phyloP scores from a whole-genome alignment of 2,888 invertebrate species.

The Caenorhabditis imperialis region DNA sequence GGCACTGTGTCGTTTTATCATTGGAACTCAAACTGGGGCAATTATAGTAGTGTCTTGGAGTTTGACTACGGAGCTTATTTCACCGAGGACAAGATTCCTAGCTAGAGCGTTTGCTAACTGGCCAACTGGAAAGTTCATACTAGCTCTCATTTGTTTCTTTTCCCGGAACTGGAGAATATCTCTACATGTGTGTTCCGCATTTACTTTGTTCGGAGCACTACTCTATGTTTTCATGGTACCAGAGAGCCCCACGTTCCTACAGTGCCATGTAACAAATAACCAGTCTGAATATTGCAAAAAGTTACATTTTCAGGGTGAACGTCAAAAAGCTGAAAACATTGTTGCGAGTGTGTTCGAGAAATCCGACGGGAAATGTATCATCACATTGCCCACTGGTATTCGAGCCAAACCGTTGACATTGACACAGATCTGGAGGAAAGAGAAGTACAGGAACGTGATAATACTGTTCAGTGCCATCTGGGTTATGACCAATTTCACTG shows the following conservation, averaged over 20 bases:
- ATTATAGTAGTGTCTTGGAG: conserved; percentile 53
- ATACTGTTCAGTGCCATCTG: conserved; percentile 48
- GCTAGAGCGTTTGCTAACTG: conserved; percentile 54
- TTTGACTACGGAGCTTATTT: conserved; percentile 45
- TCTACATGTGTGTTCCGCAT: conserved; percentile 37
- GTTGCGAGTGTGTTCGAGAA: conserved; percentile 15
- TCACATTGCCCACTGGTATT: conserved; percentile 28
- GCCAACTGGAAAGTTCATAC: conserved; percentile 48
- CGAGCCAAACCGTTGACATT: conserved; percentile 31
- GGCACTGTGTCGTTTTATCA: conserved; percentile 35
- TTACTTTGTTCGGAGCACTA: conserved; percentile 23
- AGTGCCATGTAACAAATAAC: conserved; percentile 24
- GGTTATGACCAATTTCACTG: conserved; percentile 54
- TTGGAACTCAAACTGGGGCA: conserved; percentile 45
- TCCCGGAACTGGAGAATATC: conserved; percentile 53
- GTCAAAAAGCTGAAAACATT: conserved; percentile 24
- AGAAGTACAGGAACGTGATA: conserved; percentile 43
- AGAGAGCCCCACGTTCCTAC: conserved; percentile 53
- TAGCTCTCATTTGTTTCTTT: conserved; percentile 46
- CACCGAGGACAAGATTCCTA: conserved; percentile 41
- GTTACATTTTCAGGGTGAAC: conserved; percentile 25
- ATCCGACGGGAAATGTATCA: conserved; percentile 37
- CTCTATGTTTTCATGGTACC: conserved; percentile 43
- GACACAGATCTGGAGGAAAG: conserved; percentile 40
- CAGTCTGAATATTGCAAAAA: background rate